phyloP scores from a whole-genome alignment of 2,113 vertebrate species.

The Cinclus cinclus region DNA sequence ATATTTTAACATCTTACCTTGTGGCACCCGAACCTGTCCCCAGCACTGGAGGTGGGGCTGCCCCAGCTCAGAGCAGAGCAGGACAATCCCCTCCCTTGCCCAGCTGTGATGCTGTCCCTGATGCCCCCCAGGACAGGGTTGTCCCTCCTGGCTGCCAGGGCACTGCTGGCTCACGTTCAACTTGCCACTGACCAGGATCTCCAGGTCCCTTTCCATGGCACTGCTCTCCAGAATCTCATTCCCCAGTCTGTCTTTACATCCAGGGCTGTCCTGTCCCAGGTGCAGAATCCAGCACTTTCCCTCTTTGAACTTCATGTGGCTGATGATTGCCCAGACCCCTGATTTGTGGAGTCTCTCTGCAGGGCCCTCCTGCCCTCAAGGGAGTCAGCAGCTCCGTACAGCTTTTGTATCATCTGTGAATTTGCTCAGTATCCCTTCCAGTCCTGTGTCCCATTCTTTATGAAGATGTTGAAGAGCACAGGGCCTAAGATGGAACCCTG shows the following conservation, averaged over 20 bases:
- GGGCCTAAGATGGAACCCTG: not conserved
- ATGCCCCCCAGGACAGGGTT: not conserved
- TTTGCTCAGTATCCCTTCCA: not conserved
- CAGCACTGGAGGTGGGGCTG: accelerated
- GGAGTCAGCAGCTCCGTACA: not conserved
- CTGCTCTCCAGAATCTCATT: not conserved
- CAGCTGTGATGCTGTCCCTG: accelerated
- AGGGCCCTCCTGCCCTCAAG: not conserved
- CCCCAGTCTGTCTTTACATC: not conserved
- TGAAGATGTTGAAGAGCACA: not conserved
- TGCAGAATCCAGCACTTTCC: not conserved
- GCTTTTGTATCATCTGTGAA: not conserved
- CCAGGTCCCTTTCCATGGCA: not conserved
- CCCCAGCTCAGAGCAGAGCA: not conserved
- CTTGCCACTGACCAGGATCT: accelerated
- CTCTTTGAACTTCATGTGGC: not conserved
- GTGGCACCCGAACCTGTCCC: not conserved
- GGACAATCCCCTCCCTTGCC: not conserved
- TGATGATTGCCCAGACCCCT: not conserved
- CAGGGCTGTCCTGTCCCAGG: not conserved
- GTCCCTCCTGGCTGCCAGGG: not conserved
- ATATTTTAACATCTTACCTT: accelerated
- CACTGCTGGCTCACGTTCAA: not conserved
- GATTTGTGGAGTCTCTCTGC: not conserved
- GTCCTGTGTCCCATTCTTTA: not conserved